Percentiles rank a stretch among this genome's conserved stretches.
phyloP scores from a whole-genome alignment of 2,797 vertebrate species.

The Hozukius guyotensis region DNA sequence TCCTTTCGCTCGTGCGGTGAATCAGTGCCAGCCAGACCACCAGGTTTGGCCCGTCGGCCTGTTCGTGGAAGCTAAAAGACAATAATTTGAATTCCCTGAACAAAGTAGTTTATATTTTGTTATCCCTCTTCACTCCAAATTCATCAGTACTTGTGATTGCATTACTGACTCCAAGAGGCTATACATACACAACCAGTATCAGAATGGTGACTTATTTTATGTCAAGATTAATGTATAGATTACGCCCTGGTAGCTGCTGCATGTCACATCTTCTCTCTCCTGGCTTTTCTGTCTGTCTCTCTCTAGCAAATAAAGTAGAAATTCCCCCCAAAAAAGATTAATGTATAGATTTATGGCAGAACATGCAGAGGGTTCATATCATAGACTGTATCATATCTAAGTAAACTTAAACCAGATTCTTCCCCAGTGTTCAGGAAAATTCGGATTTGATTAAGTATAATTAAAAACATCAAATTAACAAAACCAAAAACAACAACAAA shows the following conservation, averaged over 20 bases:
- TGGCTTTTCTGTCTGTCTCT: too few relatives aligned
- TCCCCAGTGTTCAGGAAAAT: background rate
- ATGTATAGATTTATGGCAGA: background rate
- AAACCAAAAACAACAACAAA: background rate
- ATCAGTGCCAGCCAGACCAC: constrained; percentile 3
- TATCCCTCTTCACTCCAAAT: background rate
- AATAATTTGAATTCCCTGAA: background rate
- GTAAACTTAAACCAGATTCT: background rate
- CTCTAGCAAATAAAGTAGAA: too few relatives aligned
- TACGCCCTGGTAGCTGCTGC: too few relatives aligned
- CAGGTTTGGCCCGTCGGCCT: background rate
- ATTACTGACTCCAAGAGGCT: background rate
- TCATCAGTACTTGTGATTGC: background rate
- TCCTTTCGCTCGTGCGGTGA: background rate
- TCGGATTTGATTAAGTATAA: background rate
- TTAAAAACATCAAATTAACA: background rate
- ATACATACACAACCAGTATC: background rate
- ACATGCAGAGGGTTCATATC: background rate
- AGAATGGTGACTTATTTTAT: background rate
- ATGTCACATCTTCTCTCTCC: too few relatives aligned
- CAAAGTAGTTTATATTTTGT: background rate
- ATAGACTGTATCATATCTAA: too few relatives aligned
- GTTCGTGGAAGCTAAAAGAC: background rate
- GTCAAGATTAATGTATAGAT: too few relatives aligned
- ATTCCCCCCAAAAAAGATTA: too few relatives aligned